A percentile compares a stretch with the other conserved stretches of the same genome.
Evolutionary conservation across 2,113 vertebrate species (phyloP).

Genomic region (Rhegmatorhina hoffmannsi): DNA sequence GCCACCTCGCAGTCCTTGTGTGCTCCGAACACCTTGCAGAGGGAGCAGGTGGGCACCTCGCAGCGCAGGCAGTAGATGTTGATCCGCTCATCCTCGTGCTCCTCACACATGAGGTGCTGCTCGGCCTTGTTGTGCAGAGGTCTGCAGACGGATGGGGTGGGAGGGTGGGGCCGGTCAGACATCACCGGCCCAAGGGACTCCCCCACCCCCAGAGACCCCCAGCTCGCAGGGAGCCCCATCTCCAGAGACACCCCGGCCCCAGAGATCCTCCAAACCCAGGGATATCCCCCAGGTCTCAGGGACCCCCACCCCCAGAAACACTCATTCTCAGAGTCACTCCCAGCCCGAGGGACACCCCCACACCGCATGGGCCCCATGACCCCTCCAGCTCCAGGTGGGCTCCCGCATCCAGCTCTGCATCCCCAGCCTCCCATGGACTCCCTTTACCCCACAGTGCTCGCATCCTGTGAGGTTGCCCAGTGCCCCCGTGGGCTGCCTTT

Average conservation of each 20-base stretch:
- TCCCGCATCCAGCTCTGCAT: background rate
- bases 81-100: slow-evolving; percentile 94
- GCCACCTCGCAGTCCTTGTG: slow-evolving; percentile 96
- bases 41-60: slow-evolving; percentile 89
- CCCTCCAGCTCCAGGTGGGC: background rate
- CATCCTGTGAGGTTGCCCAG: background rate
- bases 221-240: no score
- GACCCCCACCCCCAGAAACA: background rate
- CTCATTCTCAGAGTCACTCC: background rate
- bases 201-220: background rate
- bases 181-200: background rate
- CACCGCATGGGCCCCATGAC: background rate
- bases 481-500: background rate
- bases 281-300: background rate
- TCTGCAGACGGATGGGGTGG: background rate
- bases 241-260: no score
- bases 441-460: background rate
- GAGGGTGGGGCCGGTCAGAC: background rate
- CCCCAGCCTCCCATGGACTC: background rate
- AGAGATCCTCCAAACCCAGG: background rate
- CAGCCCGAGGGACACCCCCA: no score
- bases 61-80: slow-evolving; percentile 93
- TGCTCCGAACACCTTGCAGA: slow-evolving; percentile 94
- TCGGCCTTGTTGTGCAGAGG: slow-evolving; percentile 81
- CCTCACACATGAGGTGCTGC: slow-evolving; percentile 90